These are phyloP conservation scores for zebrafish (Danio rerio) DNA, from an alignment of 2,113 vertebrate species.

Conservation along the genomic window GRCz12tu NC_133184.1:10933501-10934000, in stretches of 20 bases:
- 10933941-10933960: no score
- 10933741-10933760: background rate
- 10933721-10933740: background rate
- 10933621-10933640: constrained; percentile 13
- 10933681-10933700: background rate
- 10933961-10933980: no score
- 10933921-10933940: no score
- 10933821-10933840: background rate
- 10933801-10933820: constrained; percentile 59
- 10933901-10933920: no score
- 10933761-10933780: background rate
- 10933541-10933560: constrained; percentile 34
- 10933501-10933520: constrained; percentile 33
- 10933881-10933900: no score
- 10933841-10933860: no score
- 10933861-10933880: no score
- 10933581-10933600: constrained; percentile 38
- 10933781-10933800: background rate
- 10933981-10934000: no score
- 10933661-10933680: background rate
- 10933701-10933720: background rate
- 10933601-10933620: constrained; percentile 35
- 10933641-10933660: constrained; percentile 30
- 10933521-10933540: constrained; percentile 42
- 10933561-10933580: constrained; percentile 46